Evolutionary conservation across 2,888 invertebrate genomes (phyloP).

Genomic region (Parochlus steinenii): DNA sequence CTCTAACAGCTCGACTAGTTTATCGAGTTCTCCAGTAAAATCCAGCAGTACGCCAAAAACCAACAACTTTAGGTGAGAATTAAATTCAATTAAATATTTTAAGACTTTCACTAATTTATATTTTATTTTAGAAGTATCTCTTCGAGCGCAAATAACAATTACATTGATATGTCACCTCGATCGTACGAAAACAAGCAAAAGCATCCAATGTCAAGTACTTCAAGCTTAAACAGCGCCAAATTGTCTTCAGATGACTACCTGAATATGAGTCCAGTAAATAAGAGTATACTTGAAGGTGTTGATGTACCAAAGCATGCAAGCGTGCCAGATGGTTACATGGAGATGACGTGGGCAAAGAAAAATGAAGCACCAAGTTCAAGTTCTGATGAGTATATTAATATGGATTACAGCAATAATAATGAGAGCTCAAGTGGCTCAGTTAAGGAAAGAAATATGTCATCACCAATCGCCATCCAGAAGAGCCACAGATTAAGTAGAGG

Average conservation of each 20-base stretch:
- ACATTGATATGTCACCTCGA: constrained; percentile 16
- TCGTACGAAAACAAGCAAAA: constrained; percentile 12
- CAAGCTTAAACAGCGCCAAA: constrained; percentile 13
- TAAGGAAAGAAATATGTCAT: constrained; percentile 35
- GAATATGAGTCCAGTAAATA: constrained; percentile 19
- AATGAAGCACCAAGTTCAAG: constrained; percentile 17
- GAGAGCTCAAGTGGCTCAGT: constrained; percentile 20
- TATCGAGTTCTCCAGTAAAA: constrained; percentile 18
- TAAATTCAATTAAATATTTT: no score
- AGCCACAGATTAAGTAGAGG: constrained; percentile 2
- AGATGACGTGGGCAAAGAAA: constrained; percentile 38
- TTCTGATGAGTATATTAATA: constrained; percentile 36
- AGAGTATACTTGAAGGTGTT: constrained; percentile 23
- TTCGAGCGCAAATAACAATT: constrained; percentile 11
- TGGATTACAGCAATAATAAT: constrained; percentile 28
- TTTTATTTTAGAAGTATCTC: no score
- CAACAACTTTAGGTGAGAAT: no score
- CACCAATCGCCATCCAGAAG: constrained; percentile 42
- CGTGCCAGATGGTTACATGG: constrained; percentile 44
- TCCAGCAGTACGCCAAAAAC: constrained; percentile 13
- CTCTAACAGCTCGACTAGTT: constrained; percentile 17
- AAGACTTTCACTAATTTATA: no score
- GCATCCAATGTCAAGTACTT: constrained; percentile 14
- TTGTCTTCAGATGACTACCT: constrained; percentile 17
- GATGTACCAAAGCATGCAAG: constrained; percentile 28